Evolutionary conservation across 2,888 invertebrate genomes (phyloP).

Genomic region (Drosophila peninsularis): DNA sequence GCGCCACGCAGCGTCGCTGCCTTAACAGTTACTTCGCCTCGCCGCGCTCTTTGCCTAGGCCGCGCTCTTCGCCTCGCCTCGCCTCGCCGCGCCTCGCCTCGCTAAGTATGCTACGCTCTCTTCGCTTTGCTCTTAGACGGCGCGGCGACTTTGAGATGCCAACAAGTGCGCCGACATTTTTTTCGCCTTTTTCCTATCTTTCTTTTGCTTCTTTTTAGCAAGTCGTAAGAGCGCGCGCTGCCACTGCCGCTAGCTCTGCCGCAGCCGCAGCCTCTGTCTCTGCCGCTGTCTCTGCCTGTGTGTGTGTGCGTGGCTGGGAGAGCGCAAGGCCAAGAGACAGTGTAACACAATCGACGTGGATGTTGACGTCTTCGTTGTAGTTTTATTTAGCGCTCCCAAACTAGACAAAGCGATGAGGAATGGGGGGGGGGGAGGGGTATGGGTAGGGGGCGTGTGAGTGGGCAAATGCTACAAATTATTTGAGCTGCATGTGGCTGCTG

Average conservation of each 20-base stretch:
- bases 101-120: not conserved
- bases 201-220: slow-evolving; percentile 4
- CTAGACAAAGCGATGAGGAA: slow-evolving; percentile 23
- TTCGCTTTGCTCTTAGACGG: slow-evolving; percentile 47
- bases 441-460: not conserved
- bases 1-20: slow-evolving; percentile 49
- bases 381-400: slow-evolving; percentile 52
- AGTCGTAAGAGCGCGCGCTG: slow-evolving; percentile 37
- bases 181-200: slow-evolving; percentile 1
- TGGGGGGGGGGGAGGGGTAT: not conserved
- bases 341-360: slow-evolving; percentile 37
- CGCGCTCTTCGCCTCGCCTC: slow-evolving; percentile 17
- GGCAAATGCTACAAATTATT: slow-evolving; percentile 73
- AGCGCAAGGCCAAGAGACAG: slow-evolving; percentile 49
- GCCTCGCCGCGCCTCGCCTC: slow-evolving; percentile 28
- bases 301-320: slow-evolving; percentile 16
- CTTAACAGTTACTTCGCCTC: not conserved
- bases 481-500: slow-evolving; percentile 65
- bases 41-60: not conserved
- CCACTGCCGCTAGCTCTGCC: not conserved
- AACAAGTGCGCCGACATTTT: slow-evolving; percentile 71
- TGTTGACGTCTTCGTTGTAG: slow-evolving; percentile 74
- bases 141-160: slow-evolving; percentile 63
- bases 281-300: slow-evolving; percentile 7
- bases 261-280: not conserved